Conservation (phyloP, 2,113 vertebrate genomes). For the Pipa parva region DNA sequence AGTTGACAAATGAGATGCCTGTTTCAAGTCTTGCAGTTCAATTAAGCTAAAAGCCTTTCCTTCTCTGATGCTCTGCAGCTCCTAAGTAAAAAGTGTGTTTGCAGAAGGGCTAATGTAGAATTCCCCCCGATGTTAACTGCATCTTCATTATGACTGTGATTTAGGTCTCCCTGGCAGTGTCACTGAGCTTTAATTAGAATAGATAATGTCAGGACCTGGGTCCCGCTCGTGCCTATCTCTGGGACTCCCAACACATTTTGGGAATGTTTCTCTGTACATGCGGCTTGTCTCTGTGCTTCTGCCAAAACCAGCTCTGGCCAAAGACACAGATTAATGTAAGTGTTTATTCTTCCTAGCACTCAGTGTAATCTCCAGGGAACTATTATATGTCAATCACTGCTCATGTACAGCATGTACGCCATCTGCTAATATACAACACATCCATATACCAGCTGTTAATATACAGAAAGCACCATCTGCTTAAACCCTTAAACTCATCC, state of each 20-base stretch:
- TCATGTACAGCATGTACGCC: slow-evolving; percentile 3
- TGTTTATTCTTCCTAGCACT: slow-evolving; percentile 31
- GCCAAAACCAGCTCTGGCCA: slow-evolving; percentile 34
- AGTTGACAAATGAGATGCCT: slow-evolving; percentile 55
- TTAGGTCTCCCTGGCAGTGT: slow-evolving; percentile 38
- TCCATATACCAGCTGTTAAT: slow-evolving; percentile 1
- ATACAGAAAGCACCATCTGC: background rate
- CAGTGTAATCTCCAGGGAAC: slow-evolving; percentile 8
- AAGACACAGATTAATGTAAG: slow-evolving; percentile 24
- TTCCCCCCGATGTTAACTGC: slow-evolving; percentile 26
- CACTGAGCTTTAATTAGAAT: slow-evolving; percentile 40
- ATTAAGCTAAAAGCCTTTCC: slow-evolving; percentile 66
- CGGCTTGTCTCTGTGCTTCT: slow-evolving; percentile 11
- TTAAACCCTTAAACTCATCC: too few species aligned
- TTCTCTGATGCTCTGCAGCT: slow-evolving; percentile 29
- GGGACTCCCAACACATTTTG: slow-evolving; percentile 35
- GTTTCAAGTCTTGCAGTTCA: slow-evolving; percentile 53
- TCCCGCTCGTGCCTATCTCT: slow-evolving; percentile 18
- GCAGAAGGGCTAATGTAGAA: slow-evolving; percentile 37
- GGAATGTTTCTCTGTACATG: slow-evolving; percentile 23
- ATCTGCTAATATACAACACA: background rate
- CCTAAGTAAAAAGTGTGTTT: slow-evolving; percentile 34
- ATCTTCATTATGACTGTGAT: slow-evolving; percentile 35
- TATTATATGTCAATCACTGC: slow-evolving; percentile 15
- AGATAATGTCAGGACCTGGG: slow-evolving; percentile 40